Percentiles rank a stretch among this genome's conserved stretches.
phyloP scores from a whole-genome alignment of 2,113 vertebrate species.

The Passer montanus region DNA sequence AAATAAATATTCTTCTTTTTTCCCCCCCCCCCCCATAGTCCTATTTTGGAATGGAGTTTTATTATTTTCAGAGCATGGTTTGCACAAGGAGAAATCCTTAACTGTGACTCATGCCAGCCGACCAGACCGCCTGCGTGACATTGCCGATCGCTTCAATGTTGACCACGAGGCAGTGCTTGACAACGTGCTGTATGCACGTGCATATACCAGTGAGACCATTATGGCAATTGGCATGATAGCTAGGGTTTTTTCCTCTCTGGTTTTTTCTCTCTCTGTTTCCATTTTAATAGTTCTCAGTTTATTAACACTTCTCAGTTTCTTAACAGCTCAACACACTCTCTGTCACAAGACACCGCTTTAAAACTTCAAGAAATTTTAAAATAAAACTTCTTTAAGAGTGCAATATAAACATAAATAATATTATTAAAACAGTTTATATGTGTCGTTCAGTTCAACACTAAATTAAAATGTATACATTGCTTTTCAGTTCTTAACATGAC shows the following conservation, averaged over 20 bases:
- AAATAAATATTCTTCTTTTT: neutral
- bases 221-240: neutral
- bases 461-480: neutral
- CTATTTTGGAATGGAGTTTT: conserved; percentile 7
- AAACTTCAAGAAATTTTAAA: neutral
- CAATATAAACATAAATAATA: neutral
- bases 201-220: conserved; percentile 89
- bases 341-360: neutral
- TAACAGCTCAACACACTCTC: neutral
- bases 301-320: neutral
- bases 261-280: neutral
- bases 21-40: neutral
- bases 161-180: conserved; percentile 94
- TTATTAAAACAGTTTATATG: neutral
- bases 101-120: conserved; percentile 77
- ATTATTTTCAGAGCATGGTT: neutral
- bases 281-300: neutral
- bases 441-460: neutral
- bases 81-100: conserved; percentile 66
- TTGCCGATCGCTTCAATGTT: conserved; percentile 92
- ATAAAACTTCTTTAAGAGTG: neutral
- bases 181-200: conserved; percentile 95
- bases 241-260: neutral
- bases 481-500: neutral
- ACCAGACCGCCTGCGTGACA: conserved; percentile 93